Percentiles rank a stretch among this genome's conserved stretches.
Evolutionary conservation across 2,888 invertebrate genomes (phyloP).

Genomic region (Drosophila nr. perissopoda): DNA sequence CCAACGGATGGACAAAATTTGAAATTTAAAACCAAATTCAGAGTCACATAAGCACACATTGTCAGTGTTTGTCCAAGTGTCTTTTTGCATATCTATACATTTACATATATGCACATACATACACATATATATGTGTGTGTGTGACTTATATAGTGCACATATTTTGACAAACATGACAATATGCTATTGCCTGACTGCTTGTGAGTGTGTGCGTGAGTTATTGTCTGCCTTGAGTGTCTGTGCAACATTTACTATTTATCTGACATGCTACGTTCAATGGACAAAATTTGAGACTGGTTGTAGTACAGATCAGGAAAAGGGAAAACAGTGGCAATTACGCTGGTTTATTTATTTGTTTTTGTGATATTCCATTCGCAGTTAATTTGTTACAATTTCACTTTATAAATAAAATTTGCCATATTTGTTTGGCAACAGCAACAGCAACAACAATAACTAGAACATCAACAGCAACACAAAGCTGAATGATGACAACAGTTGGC

Average conservation of each 20-base stretch:
- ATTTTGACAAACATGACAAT: slow-evolving; percentile 67
- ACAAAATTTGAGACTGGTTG: background rate
- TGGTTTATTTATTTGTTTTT: slow-evolving; percentile 57
- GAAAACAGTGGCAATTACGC: slow-evolving; percentile 12
- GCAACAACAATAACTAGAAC: slow-evolving; percentile 23
- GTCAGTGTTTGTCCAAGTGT: slow-evolving; percentile 13
- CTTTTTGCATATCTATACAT: background rate
- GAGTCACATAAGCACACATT: slow-evolving; percentile 36
- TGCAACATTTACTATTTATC: slow-evolving; percentile 57
- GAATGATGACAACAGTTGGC: slow-evolving; percentile 41
- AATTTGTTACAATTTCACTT: slow-evolving; percentile 75
- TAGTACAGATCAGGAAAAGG: background rate
- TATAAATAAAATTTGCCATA: slow-evolving; percentile 66
- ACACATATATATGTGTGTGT: background rate
- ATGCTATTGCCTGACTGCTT: slow-evolving; percentile 49
- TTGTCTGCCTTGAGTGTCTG: slow-evolving; percentile 41
- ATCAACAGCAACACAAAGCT: slow-evolving; percentile 1
- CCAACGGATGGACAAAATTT: slow-evolving; percentile 51
- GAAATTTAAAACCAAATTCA: slow-evolving; percentile 67
- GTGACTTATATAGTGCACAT: slow-evolving; percentile 64
- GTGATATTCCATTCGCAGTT: slow-evolving; percentile 63
- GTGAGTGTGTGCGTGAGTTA: slow-evolving; percentile 21
- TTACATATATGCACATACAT: background rate
- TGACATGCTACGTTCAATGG: slow-evolving; percentile 28
- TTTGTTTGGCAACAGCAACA: slow-evolving; percentile 35